Evolutionary conservation across 2,797 vertebrate species (phyloP).

Genomic region (Phalloptychus januarius): DNA sequence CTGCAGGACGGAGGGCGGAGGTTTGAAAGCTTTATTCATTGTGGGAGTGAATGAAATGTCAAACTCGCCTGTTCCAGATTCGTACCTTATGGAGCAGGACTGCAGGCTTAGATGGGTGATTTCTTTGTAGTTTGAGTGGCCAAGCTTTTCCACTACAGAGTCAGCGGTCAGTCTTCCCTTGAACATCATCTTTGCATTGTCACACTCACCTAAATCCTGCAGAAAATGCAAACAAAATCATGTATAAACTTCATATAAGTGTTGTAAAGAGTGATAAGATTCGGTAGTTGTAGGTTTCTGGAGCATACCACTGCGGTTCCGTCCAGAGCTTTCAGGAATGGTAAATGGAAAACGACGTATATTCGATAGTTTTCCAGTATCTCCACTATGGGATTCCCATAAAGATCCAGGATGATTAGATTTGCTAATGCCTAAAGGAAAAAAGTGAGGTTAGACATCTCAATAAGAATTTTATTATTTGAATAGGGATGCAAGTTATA

Average conservation of each 20-base stretch:
- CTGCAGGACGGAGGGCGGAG: slow-evolving; percentile 48
- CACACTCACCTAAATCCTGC: slow-evolving; percentile 84
- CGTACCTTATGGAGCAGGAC: slow-evolving; percentile 85
- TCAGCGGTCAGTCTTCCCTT: slow-evolving; percentile 88
- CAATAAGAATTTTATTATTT: background rate
- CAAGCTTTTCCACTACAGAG: slow-evolving; percentile 87
- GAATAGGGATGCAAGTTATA: background rate
- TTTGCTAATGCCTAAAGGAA: slow-evolving; percentile 79
- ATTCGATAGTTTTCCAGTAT: slow-evolving; percentile 87
- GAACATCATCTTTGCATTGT: slow-evolving; percentile 87
- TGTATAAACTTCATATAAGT: background rate
- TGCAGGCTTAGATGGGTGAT: slow-evolving; percentile 84
- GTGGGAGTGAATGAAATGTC: background rate
- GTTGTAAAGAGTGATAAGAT: background rate
- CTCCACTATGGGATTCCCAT: slow-evolving; percentile 83
- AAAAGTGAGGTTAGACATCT: slow-evolving; percentile 1
- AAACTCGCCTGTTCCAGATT: background rate
- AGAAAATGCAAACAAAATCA: slow-evolving; percentile 24
- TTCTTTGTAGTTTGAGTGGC: slow-evolving; percentile 84
- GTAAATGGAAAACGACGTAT: slow-evolving; percentile 87
- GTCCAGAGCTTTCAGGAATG: slow-evolving; percentile 88
- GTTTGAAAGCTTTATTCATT: background rate
- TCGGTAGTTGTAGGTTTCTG: background rate
- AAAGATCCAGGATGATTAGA: slow-evolving; percentile 87
- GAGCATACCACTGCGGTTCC: slow-evolving; percentile 83